Percentiles rank a stretch among this genome's conserved stretches.
These are phyloP conservation scores for Pandemis corylana DNA, from an alignment of 2,888 invertebrate species.

Conservation along the genomic window DNA sequence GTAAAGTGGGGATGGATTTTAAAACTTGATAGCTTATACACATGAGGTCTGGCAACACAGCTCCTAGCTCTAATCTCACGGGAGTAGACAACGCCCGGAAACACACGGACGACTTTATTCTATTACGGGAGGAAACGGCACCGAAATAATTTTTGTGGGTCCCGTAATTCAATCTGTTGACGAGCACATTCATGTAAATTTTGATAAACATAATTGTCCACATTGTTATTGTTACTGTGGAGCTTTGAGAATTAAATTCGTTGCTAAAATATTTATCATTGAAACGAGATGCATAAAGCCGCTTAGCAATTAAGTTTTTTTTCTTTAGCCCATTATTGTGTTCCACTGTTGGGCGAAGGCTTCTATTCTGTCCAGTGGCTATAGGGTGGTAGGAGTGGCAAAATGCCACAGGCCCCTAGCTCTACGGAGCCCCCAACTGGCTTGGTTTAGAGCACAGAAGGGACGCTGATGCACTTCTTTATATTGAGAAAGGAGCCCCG, in stretches of 20 bases:
- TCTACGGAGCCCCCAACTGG: no score
- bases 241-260: background rate
- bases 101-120: conserved; percentile 26
- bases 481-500: no score
- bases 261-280: background rate
- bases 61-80: background rate
- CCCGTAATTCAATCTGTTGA: conserved; percentile 30
- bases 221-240: conserved; percentile 12
- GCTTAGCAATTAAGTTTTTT: no score
- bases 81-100: conserved; percentile 24
- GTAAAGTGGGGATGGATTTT: no score
- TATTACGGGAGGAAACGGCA: conserved; percentile 30
- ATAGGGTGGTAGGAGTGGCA: no score
- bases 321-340: no score
- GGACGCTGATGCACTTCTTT: no score
- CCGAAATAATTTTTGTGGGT: conserved; percentile 28
- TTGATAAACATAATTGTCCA: conserved; percentile 13
- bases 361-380: no score
- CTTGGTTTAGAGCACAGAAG: no score
- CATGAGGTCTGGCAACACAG: background rate
- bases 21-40: no score
- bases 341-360: no score
- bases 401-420: no score
- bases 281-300: background rate
- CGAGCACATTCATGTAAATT: conserved; percentile 28